Conservation (phyloP, 2,113 vertebrate species). For the Gadus chalcogrammus region DNA sequence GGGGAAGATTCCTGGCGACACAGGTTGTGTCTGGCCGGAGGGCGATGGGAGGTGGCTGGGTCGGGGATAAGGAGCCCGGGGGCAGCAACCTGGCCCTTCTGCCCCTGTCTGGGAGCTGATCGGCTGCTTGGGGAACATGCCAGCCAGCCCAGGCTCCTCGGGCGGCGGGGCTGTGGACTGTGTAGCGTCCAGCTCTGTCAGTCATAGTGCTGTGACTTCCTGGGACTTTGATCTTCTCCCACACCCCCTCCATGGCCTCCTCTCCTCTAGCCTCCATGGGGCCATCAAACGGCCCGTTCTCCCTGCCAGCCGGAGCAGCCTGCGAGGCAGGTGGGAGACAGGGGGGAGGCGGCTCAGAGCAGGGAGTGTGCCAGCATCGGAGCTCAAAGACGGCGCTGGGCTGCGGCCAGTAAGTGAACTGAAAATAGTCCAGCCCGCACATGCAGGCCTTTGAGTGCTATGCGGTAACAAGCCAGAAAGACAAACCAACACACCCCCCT, state of each 20-base stretch:
- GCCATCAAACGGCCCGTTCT: slow-evolving; percentile 80
- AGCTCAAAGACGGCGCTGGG: slow-evolving; percentile 54
- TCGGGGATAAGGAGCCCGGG: background rate
- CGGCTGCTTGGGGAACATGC: slow-evolving; percentile 20
- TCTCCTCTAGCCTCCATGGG: slow-evolving; percentile 53
- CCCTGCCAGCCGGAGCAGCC: slow-evolving; percentile 68
- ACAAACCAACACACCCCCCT: background rate
- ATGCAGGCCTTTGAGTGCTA: slow-evolving; percentile 37
- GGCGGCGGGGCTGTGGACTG: slow-evolving; percentile 37
- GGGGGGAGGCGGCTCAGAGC: slow-evolving; percentile 33
- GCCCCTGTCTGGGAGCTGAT: slow-evolving; percentile 13
- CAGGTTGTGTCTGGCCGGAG: background rate
- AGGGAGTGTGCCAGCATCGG: slow-evolving; percentile 64
- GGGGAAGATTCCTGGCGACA: background rate
- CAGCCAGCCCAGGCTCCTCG: slow-evolving; percentile 18
- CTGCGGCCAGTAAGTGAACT: slow-evolving; percentile 66
- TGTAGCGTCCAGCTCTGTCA: slow-evolving; percentile 59
- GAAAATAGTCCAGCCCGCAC: slow-evolving; percentile 66
- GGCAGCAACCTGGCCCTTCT: background rate
- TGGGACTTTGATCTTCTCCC: slow-evolving; percentile 46
- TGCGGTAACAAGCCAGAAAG: slow-evolving; percentile 16
- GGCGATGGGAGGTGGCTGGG: background rate
- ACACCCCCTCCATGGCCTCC: slow-evolving; percentile 16
- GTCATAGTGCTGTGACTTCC: slow-evolving; percentile 53
- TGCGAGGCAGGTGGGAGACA: slow-evolving; percentile 65